phyloP scores from a whole-genome alignment of 2,113 vertebrate genomes.

The Oryzias javanicus region DNA sequence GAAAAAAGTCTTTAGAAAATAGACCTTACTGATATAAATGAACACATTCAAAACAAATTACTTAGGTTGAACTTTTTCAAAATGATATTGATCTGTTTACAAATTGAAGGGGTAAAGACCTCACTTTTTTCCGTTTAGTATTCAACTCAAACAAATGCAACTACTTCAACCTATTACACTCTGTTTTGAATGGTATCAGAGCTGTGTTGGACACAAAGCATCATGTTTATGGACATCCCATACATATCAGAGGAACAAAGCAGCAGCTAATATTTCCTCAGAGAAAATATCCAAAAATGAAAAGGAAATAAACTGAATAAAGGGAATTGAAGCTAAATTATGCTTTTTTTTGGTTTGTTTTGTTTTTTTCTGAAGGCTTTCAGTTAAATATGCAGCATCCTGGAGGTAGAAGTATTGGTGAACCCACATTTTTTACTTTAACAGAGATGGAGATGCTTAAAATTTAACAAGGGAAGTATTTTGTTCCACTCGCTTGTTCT shows the following conservation, averaged over 20 bases:
- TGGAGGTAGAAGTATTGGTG: neutral
- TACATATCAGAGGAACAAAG: no score
- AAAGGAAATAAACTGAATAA: no score
- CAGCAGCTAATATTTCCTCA: neutral
- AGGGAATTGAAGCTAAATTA: no score
- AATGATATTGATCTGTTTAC: neutral
- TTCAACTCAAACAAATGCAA: neutral
- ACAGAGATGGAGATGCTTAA: constrained; percentile 9
- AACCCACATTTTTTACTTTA: neutral
- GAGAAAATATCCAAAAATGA: constrained; percentile 6
- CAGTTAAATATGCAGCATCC: neutral
- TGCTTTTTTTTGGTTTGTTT: no score
- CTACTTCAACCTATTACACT: neutral
- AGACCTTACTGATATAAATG: no score
- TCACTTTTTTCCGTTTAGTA: neutral
- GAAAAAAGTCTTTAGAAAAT: no score
- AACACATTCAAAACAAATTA: neutral
- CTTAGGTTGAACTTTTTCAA: neutral
- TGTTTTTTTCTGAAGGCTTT: neutral
- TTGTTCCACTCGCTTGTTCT: constrained; percentile 26
- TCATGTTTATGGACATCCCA: no score
- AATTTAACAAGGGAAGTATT: constrained; percentile 16
- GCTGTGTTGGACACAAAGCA: constrained; percentile 1
- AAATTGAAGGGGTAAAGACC: neutral
- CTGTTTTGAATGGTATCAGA: constrained; percentile 9